Percentiles rank a stretch among this genome's conserved stretches.
Evolutionary conservation across 1,140 invertebrate species (phyloP).

Genomic region (Pseudomyrmex cubaensis): DNA sequence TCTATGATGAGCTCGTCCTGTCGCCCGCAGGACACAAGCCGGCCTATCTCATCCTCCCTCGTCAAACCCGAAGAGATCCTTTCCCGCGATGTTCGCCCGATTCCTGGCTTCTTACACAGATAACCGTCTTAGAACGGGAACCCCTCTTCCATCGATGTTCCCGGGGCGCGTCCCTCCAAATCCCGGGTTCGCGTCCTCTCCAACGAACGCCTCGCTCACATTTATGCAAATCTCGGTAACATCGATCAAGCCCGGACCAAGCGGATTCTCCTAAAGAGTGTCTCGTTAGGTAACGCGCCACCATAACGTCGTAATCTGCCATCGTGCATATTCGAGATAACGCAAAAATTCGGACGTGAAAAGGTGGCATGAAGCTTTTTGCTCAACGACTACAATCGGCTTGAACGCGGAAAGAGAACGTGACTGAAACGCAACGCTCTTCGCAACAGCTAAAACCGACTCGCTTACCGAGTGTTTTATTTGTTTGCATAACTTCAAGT

Average conservation of each 20-base stretch:
- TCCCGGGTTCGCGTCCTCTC: not conserved
- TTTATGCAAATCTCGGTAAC: slow-evolving; percentile 56
- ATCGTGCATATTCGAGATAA: slow-evolving; percentile 10
- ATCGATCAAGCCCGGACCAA: slow-evolving; percentile 41
- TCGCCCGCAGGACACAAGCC: slow-evolving; percentile 42
- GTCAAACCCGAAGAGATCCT: slow-evolving; percentile 5
- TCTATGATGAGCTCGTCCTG: slow-evolving; percentile 20
- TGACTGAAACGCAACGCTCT: no score
- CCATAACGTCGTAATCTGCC: not conserved
- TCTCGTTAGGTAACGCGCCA: slow-evolving; percentile 17
- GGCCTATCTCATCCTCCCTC: slow-evolving; percentile 20
- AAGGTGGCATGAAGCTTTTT: no score
- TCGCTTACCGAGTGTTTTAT: no score
- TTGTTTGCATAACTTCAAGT: no score
- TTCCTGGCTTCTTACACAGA: slow-evolving; percentile 32
- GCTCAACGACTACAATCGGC: no score
- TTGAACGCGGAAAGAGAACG: no score
- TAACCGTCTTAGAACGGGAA: not conserved
- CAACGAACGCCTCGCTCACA: slow-evolving; percentile 21
- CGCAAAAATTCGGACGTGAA: not conserved
- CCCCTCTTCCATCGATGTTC: no score
- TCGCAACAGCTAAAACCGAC: no score
- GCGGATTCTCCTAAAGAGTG: slow-evolving; percentile 1
- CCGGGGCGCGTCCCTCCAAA: not conserved
- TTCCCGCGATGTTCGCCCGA: slow-evolving; percentile 32